Percentiles rank a stretch among this genome's conserved stretches.
Evolutionary conservation across 2,888 invertebrate species (phyloP).

Genomic region (Myopa tessellatipennis): DNA sequence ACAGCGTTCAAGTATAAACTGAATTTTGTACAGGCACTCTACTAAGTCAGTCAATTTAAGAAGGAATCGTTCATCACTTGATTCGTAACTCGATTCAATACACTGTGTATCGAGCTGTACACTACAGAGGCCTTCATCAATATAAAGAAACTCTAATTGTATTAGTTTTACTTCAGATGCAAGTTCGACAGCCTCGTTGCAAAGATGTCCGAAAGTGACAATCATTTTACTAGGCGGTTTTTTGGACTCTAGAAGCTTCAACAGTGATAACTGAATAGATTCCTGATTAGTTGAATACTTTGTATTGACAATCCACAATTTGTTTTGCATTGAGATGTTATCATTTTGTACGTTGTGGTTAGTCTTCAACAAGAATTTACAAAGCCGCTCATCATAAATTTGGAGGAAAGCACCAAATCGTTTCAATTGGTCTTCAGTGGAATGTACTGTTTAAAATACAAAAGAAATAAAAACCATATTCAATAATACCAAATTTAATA

Average conservation of each 20-base stretch:
- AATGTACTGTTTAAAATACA: constrained; percentile 46
- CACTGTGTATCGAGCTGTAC: background rate
- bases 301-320: constrained; percentile 49
- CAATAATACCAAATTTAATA: background rate
- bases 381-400: constrained; percentile 57
- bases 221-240: constrained; percentile 83
- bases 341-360: constrained; percentile 30
- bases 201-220: constrained; percentile 81
- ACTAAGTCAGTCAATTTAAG: constrained; percentile 71
- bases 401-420: constrained; percentile 62
- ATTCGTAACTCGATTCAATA: background rate
- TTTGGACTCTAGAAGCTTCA: constrained; percentile 83
- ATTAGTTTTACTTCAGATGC: constrained; percentile 75
- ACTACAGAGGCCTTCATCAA: constrained; percentile 55
- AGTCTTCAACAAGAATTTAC: constrained; percentile 48
- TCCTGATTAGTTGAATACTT: constrained; percentile 68
- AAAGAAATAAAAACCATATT: background rate
- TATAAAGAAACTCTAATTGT: constrained; percentile 68
- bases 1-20: constrained; percentile 77
- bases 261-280: constrained; percentile 73
- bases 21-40: constrained; percentile 74
- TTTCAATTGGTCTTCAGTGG: constrained; percentile 62
- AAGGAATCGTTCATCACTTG: constrained; percentile 47
- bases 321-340: constrained; percentile 36
- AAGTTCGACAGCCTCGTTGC: constrained; percentile 79